phyloP scores from a whole-genome alignment of 2,113 vertebrate genomes.

The Myrmecobius fasciatus region DNA sequence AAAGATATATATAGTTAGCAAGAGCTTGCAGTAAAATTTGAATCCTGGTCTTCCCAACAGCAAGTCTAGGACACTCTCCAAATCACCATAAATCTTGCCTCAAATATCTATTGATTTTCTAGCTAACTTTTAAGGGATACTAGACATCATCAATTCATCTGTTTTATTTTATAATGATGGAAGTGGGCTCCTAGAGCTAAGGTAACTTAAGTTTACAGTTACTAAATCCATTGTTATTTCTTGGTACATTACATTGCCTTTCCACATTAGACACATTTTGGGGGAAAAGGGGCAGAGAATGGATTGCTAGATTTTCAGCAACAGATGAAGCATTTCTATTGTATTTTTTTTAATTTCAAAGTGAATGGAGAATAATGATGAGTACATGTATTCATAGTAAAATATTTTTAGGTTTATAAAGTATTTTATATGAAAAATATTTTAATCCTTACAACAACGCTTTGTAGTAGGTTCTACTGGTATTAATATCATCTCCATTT shows the following conservation, averaged over 20 bases:
- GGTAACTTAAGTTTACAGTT: background rate
- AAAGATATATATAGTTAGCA: background rate
- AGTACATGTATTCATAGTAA: background rate
- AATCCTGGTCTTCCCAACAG: background rate
- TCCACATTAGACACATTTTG: background rate
- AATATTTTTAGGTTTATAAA: background rate
- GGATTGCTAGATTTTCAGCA: background rate
- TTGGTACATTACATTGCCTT: background rate
- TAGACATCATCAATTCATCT: background rate
- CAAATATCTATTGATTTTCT: background rate
- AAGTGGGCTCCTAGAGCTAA: background rate
- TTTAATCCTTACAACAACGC: background rate
- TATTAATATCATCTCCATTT: background rate
- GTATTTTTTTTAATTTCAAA: too few species aligned
- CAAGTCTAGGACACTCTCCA: background rate
- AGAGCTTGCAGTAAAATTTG: background rate
- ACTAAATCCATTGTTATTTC: background rate
- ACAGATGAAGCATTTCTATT: too few species aligned
- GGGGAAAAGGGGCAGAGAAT: too few species aligned
- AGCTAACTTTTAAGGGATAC: background rate
- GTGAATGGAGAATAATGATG: background rate
- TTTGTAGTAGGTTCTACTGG: background rate
- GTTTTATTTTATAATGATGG: background rate
- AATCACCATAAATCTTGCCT: background rate
- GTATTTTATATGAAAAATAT: background rate